Conservation (phyloP, 2,888 invertebrate species). For the Calameuta pallipes region DNA sequence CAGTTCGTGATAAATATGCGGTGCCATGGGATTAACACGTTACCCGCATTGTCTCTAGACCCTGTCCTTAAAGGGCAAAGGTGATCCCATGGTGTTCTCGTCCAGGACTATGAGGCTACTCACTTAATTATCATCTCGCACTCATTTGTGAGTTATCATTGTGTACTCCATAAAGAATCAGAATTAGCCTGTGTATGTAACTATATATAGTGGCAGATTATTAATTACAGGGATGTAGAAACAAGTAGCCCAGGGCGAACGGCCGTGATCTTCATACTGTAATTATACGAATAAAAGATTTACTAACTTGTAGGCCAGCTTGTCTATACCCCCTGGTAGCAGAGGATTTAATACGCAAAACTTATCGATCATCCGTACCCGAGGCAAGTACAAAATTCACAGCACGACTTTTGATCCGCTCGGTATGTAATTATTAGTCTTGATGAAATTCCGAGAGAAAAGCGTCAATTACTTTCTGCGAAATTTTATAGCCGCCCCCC, state of each 20-base stretch:
- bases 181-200: neutral
- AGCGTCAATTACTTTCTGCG: neutral
- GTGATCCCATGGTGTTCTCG: neutral
- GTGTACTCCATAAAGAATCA: neutral
- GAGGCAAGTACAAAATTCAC: neutral
- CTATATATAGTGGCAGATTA: neutral
- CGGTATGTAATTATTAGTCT: neutral
- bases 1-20: constrained; percentile 41
- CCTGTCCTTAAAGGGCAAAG: constrained; percentile 8
- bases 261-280: neutral
- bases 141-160: constrained; percentile 1
- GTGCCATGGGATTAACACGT: constrained; percentile 38
- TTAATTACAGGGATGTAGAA: neutral
- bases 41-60: constrained; percentile 35
- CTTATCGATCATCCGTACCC: neutral
- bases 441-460: neutral
- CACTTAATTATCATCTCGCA: neutral
- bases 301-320: neutral
- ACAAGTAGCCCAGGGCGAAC: neutral
- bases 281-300: neutral
- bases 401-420: neutral
- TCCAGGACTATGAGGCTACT: neutral
- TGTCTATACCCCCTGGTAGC: neutral
- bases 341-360: neutral
- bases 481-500: neutral